Evolutionary conservation across 2,797 vertebrate species (phyloP).

Genomic region (Silurus lanzhouensis): DNA sequence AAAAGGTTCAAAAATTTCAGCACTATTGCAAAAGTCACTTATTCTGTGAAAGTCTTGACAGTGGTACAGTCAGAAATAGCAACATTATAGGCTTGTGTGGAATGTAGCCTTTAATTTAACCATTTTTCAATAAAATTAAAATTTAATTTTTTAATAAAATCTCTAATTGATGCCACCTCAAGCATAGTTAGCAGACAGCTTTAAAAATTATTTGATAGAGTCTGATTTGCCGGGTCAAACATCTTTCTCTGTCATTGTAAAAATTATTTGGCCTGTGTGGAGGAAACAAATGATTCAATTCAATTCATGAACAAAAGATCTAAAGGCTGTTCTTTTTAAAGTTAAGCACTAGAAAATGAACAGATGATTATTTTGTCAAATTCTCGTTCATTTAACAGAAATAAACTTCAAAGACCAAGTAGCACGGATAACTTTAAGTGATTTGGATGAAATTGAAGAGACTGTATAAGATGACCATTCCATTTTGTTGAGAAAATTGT

Average conservation of each 20-base stretch:
- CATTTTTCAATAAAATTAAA: neutral
- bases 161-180: neutral
- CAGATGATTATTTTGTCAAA: neutral
- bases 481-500: constrained; percentile 30
- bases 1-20: neutral
- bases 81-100: neutral
- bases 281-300: neutral
- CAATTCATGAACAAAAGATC: neutral
- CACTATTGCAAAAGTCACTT: neutral
- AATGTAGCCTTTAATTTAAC: neutral
- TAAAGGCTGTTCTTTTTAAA: neutral
- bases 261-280: neutral
- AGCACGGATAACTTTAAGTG: constrained; percentile 41
- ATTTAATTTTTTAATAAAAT: no score
- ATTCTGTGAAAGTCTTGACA: neutral
- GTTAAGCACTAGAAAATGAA: neutral
- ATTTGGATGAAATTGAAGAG: constrained; percentile 43
- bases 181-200: neutral
- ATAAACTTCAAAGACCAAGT: constrained; percentile 23
- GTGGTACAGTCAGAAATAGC: neutral
- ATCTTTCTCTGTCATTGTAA: constrained; percentile 2
- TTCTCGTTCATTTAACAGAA: constrained; percentile 28
- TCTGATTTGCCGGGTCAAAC: neutral
- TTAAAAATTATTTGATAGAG: neutral
- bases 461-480: constrained; percentile 13